Base-by-base conservation (phyloP, 2,888 invertebrate species). In the Theretra japonica region DNA sequence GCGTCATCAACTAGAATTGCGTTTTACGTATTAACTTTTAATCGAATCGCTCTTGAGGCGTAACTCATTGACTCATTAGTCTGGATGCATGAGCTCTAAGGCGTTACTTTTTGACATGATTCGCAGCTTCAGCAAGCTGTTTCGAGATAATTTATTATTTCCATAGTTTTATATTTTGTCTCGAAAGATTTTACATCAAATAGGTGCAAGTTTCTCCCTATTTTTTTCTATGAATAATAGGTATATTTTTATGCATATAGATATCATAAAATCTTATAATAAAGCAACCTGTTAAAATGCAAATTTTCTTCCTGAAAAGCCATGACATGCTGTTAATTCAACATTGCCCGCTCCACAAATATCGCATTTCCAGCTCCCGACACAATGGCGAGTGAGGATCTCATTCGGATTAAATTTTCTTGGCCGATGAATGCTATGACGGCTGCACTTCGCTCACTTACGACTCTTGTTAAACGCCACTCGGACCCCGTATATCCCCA, bases 391-490 rank as follows among this genome's bases (percentile, higher is more conserved):
- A 79, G 79, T 79, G 74, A 73, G 77, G 79, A 82, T 81, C 76
- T 76, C 74, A 73, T 76, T 75, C 71, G 84, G 84, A 89, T 88
- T 87, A 86, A 88, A 88, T 86, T 85, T 85, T 83, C 87, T 85
- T 83, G 79, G 78, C 78, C 83, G 75, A 79, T 85, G 87, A 87
- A 84, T 85, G 80, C 82, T 83, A 80, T 77, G 77, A 80, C 81
- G 85, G 83, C 82, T 76, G 59, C 30, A 58, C 75, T 75, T 57
- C 41, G 53, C 7, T 17, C 59, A 21, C 65, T 65, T 48, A 65
- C 48, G 65, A 17, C 65, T 65, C 58, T 23, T 65, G 62, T 41
- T 65, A 48, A 48, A 48, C 41, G 23, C 23, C 17, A 65, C 23
- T 1, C 25, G 53, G 53, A 17, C 17, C 15, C 41, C 41, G 41